A percentile compares a stretch with the other conserved stretches of the same genome.
Evolutionary conservation across 2,113 vertebrate species (phyloP).

Genomic region (Strix uralensis): DNA sequence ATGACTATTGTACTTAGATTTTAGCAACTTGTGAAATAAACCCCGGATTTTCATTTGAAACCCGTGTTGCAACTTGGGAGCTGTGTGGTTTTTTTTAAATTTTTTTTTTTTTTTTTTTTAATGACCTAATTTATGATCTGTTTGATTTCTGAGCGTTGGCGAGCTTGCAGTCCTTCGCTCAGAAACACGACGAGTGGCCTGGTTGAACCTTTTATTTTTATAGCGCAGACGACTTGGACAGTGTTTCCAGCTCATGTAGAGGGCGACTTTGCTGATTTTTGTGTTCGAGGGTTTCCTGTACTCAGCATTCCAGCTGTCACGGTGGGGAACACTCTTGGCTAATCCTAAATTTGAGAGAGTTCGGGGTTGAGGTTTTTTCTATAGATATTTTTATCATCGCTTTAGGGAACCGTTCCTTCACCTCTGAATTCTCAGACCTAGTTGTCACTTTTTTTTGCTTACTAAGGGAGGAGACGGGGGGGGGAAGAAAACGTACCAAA

Average conservation of each 20-base stretch:
- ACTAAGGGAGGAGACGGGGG: not conserved
- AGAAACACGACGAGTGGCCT: not conserved
- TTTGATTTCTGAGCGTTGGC: not conserved
- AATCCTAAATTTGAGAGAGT: not conserved
- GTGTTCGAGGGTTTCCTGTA: not conserved
- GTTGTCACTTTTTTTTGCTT: not conserved
- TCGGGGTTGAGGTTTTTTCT: not conserved
- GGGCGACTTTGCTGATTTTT: not conserved
- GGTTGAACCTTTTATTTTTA: not conserved
- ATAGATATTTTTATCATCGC: accelerated
- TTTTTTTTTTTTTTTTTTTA: not conserved
- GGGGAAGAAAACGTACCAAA: not conserved
- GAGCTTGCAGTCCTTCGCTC: not conserved
- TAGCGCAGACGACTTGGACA: not conserved
- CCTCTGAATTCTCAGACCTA: not conserved
- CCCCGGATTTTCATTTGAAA: slow-evolving; percentile 40
- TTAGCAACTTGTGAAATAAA: slow-evolving; percentile 60
- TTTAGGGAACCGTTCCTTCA: not conserved
- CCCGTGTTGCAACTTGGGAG: not conserved
- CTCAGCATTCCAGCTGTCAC: not conserved
- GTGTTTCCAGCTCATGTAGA: not conserved
- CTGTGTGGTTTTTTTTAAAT: not conserved
- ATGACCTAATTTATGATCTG: not conserved
- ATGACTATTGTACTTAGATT: slow-evolving; percentile 37
- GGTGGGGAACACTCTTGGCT: not conserved